Evolutionary conservation across 2,888 invertebrate genomes (phyloP).

Genomic region (Meandrusa payeni): DNA sequence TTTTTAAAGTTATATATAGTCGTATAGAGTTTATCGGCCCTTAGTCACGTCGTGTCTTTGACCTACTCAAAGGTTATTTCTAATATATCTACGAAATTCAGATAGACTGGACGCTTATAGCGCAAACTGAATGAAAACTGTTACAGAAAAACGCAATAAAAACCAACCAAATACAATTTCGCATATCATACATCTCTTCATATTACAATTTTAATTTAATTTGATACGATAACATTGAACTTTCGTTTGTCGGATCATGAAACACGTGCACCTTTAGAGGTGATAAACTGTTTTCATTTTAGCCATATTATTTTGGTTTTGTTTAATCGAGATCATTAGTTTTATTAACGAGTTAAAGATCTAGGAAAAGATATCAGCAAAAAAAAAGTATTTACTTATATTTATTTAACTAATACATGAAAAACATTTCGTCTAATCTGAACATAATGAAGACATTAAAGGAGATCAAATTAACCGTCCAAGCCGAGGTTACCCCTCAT

Average conservation of each 20-base stretch:
- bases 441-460: constrained; percentile 8
- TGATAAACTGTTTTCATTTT: constrained; percentile 10
- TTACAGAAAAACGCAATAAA: constrained; percentile 13
- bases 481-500: too few relatives aligned
- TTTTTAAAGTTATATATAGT: constrained; percentile 21
- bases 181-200: constrained; percentile 8
- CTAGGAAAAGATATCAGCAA: too few relatives aligned
- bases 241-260: constrained; percentile 27
- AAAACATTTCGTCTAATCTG: constrained; percentile 1
- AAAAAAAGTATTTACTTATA: background rate
- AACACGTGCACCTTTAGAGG: constrained; percentile 16
- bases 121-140: background rate
- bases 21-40: constrained; percentile 21
- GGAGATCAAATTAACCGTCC: too few relatives aligned
- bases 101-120: background rate
- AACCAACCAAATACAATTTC: background rate
- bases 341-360: too few relatives aligned
- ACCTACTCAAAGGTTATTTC: constrained; percentile 20
- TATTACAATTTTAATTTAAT: constrained; percentile 9
- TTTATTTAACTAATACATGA: background rate
- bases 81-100: constrained; percentile 1
- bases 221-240: constrained; percentile 27
- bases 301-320: background rate
- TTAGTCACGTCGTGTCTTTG: constrained; percentile 23
- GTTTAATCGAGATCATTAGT: too few relatives aligned